Base-by-base conservation (phyloP, 1,140 invertebrate species). In the Drosophila tsacasi region DNA sequence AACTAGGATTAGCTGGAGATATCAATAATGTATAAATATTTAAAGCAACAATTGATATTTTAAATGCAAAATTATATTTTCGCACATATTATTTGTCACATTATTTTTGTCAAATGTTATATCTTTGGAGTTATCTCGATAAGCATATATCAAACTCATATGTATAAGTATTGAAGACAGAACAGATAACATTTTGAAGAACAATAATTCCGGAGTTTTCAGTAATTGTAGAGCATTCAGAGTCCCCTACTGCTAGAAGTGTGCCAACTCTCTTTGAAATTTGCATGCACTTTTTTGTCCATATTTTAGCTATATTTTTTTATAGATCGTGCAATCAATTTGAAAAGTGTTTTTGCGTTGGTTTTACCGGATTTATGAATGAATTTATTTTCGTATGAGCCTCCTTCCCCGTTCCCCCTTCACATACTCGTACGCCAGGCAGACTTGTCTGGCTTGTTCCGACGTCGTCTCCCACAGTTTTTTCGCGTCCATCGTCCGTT, bases 361-460 rank as follows among this genome's bases (percentile, higher is more conserved):
- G 85, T 82, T 90, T 90, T 90, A 90, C 85, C 86, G 85, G 85
- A 90, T 90, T 90, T 90, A 90, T 90, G 85, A 90, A 90, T 90
- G 85, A 90, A 90, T 90, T 91, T 90, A 90, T 85, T 86, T 90
- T 86, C 42, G 83, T 83, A 71, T 82, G 66, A 77, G 71, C 63
- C 79, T 68, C 50, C 58, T 23, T 2, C 13, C 52, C 52, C 19
- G 13, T 3, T 37, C 40, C 50, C 58, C 46, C 39, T 27, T n/a
- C 64, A 78, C 50, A 78, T 69, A 62, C 55, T 77, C 61, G 42
- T 75, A 60, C 35, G 61, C 47, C 47, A 54, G 65, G 78, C 72
- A 90, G 85, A 85, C 85, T 91, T 91, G 85, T 91, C 85, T 91
- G 71, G 66, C 69, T 78, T 69, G 76, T 71, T 78, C 58, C 83